phyloP scores from a whole-genome alignment of 2,797 vertebrate genomes.

The Girardinus metallicus region DNA sequence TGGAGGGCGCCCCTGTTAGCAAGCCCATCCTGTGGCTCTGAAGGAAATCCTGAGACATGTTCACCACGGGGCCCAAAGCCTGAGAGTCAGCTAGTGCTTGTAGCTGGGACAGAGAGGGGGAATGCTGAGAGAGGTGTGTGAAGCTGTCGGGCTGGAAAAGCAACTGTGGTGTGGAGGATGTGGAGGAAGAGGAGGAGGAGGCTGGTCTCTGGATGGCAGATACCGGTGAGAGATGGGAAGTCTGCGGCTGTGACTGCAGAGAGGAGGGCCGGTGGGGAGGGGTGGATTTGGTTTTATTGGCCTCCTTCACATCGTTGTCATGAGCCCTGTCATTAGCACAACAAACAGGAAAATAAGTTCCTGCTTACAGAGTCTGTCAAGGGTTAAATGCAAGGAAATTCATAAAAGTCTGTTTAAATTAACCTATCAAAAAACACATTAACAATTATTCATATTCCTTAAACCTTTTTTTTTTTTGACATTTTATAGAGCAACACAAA shows the following conservation, averaged over 20 bases:
- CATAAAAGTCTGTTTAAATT: background rate
- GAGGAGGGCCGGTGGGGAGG: constrained; percentile 73
- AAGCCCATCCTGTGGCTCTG: constrained; percentile 82
- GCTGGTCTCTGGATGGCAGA: constrained; percentile 71
- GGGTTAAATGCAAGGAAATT: background rate
- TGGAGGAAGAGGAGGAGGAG: constrained; percentile 58
- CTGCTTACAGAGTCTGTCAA: background rate
- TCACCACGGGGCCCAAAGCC: constrained; percentile 82
- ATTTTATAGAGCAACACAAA: background rate
- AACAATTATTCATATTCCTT: background rate
- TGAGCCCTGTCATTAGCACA: constrained; percentile 78
- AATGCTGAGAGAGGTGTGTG: constrained; percentile 78
- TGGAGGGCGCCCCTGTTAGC: constrained; percentile 59
- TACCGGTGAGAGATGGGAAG: constrained; percentile 71
- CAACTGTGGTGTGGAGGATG: constrained; percentile 79
- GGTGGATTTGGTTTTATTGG: constrained; percentile 85
- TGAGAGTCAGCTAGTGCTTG: constrained; percentile 83
- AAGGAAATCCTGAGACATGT: constrained; percentile 85
- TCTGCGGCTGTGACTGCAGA: constrained; percentile 72
- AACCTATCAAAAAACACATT: constrained; percentile 5
- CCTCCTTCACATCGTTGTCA: constrained; percentile 88
- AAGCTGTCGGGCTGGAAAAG: constrained; percentile 85
- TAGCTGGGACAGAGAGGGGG: constrained; percentile 80
- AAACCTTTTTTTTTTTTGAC: too few species aligned
- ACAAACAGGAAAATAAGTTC: background rate